Percentiles rank a stretch among this genome's conserved stretches.
Conservation (phyloP, 1,140 invertebrate species). For the Hesperophylax magnus region DNA sequence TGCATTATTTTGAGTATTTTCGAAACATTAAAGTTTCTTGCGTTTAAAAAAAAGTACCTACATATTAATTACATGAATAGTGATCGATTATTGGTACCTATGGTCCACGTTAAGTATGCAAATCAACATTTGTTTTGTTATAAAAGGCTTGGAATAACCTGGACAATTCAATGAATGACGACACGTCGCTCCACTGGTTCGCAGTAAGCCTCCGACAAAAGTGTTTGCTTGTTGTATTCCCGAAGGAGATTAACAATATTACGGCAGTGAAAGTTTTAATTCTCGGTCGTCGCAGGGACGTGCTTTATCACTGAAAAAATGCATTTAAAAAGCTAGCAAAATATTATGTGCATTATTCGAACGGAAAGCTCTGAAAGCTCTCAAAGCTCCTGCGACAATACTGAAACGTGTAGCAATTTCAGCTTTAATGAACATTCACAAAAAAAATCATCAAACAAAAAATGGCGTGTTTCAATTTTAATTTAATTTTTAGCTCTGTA, state of each 20-base stretch:
- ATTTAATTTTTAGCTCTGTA: too few species aligned
- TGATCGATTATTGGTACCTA: too few species aligned
- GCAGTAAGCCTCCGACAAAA: constrained; percentile 7
- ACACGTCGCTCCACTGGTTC: not conserved
- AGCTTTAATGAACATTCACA: constrained; percentile 9
- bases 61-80: too few species aligned
- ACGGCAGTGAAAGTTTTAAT: constrained; percentile 2
- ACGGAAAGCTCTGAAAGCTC: constrained; percentile 12
- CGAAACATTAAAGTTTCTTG: too few species aligned
- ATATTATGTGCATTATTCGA: constrained; percentile 28
- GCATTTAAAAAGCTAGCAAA: constrained; percentile 29
- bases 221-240: not conserved
- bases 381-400: constrained; percentile 22
- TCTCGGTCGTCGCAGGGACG: constrained; percentile 1
- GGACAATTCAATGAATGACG: too few species aligned
- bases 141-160: too few species aligned
- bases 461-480: too few species aligned
- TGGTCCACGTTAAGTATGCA: too few species aligned
- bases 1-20: too few species aligned
- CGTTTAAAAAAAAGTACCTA: too few species aligned
- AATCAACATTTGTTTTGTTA: too few species aligned
- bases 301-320: constrained; percentile 19
- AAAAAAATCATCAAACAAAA: not conserved
- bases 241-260: constrained; percentile 12
- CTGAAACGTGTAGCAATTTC: constrained; percentile 12